Evolutionary conservation across 2,888 invertebrate genomes (phyloP), one percentile per base, ranked within the genome.

Genomic region (Drosophila testacea): DNA sequence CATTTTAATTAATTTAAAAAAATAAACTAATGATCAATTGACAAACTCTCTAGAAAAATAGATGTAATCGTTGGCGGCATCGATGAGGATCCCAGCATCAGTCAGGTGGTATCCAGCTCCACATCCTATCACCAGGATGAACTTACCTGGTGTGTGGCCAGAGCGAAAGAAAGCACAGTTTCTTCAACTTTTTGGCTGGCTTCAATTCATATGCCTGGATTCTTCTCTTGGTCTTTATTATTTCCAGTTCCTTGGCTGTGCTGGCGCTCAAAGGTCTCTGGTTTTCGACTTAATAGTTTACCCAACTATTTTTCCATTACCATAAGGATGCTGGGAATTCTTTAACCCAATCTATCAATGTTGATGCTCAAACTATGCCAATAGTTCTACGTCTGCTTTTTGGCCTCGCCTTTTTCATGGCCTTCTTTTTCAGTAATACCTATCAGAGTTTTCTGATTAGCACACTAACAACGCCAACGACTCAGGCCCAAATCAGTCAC

Each of bases 121-220:
- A 89, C 91, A 4, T 90, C 92, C 0, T 93, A 93, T 57, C 87
- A 90, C 44, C 92, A 93, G 77, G 92, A 93, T 57, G 93, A 93
- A 56, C 77, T 93, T 3, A 93, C 92, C 0, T 93, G 92, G 92
- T 92, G 92, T 63, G 92, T 92, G 44, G 84, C 90, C 1, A 90
- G 77, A 56, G 92, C 92, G 0, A 81, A 86, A 81, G 86, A 0
- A 79, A 83, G 0, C 73, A 90, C 32, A 83, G 85, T 30, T 90
- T 91, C 57, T 86, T 91, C 16, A 92, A 92, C 68, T 91, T 92
- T 38, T 65, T 91, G 63, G 73, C 80, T 11, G 86, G 77, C 32
- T 91, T 91, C 16, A 64, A 84, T 50, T 39, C 59, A 0, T 68
- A 48, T 10, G 61, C 80, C 4, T 89, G 89, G 80, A 5, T 80